Evolutionary conservation across 2,888 invertebrate species (phyloP), one percentile per base, ranked within the genome.

Genomic region (Unio pictorum): DNA sequence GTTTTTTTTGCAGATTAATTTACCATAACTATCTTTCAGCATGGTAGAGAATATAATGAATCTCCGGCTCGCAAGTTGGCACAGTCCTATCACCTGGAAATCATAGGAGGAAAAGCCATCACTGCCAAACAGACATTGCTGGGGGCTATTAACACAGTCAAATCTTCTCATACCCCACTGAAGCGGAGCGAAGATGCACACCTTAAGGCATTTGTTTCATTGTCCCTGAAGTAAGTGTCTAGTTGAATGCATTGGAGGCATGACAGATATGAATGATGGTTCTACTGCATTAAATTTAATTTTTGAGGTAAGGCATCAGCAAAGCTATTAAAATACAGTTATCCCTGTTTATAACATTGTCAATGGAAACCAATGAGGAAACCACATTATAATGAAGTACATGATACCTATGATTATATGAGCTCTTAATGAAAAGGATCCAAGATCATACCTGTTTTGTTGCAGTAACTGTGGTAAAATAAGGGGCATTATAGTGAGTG

Each of bases 201-300:
- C 91, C 98, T 99, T 88, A 99, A 99, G 91, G 99, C 99, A 0
- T 97, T 99, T 88, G 93, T 99, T 66, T 99, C 98, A 91, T 95
- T 97, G 54, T 99, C 96, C 54, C 92, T 99, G 61, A 99, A 99
- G 95, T 96, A 90, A 93, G 94, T 76, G 55, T 54, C 55, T 30
- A 5, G 55, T 7, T 61, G 3, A 45, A 3, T 45, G 15, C 11
- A 15, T 45, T 45, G 45, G 15, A 45, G 45, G 28, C 17, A 18
- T 30, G 11, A 45, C 8, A 4, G n/a, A n/a, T 20, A n/a, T 64
- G n/a, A 20, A 20, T 23, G 28, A 6, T 64, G 28, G 18, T 26
- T 26, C 11, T 23, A 57, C 4, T 26, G 11, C 3, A 11, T n/a
- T 23, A 15, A 23, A 30, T 15, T 56, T 26, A n/a, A 18, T 55